Evolutionary conservation across 2,113 vertebrate species (phyloP).

Genomic region (Pangasianodon hypophthalmus): DNA sequence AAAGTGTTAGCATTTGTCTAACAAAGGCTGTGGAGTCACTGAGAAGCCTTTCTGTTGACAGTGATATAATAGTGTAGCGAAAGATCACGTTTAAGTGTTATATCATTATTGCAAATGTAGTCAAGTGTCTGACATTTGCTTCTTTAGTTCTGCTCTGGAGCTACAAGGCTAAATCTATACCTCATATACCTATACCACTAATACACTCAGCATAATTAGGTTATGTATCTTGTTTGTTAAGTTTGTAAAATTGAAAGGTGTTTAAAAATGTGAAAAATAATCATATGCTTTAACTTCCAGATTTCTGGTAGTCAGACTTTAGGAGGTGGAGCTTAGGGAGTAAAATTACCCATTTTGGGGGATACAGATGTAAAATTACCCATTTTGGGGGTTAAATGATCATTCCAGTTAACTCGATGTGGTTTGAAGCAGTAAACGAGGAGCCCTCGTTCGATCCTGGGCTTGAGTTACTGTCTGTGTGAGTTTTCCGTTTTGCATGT

Average conservation of each 20-base stretch:
- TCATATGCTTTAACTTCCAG: neutral
- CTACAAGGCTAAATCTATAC: neutral
- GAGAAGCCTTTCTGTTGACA: neutral
- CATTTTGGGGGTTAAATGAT: neutral
- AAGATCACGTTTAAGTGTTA: neutral
- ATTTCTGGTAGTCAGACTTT: neutral
- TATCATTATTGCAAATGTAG: neutral
- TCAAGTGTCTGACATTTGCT: neutral
- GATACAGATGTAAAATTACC: neutral
- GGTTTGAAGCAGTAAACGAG: neutral
- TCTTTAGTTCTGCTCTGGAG: neutral
- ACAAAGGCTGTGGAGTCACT: neutral
- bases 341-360: too few relatives aligned
- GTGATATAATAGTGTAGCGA: neutral
- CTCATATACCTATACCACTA: too few relatives aligned
- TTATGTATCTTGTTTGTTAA: neutral
- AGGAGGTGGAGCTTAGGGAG: neutral
- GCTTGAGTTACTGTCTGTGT: neutral
- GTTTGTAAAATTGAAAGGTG: neutral
- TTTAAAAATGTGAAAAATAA: neutral
- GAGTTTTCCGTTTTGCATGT: neutral
- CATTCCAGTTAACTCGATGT: neutral
- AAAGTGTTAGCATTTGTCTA: neutral
- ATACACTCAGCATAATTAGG: neutral
- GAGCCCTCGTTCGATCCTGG: neutral